Percentiles rank a stretch among this genome's conserved stretches.
phyloP scores from a whole-genome alignment of 2,888 invertebrate species.

The Agriopis leucophaearia region DNA sequence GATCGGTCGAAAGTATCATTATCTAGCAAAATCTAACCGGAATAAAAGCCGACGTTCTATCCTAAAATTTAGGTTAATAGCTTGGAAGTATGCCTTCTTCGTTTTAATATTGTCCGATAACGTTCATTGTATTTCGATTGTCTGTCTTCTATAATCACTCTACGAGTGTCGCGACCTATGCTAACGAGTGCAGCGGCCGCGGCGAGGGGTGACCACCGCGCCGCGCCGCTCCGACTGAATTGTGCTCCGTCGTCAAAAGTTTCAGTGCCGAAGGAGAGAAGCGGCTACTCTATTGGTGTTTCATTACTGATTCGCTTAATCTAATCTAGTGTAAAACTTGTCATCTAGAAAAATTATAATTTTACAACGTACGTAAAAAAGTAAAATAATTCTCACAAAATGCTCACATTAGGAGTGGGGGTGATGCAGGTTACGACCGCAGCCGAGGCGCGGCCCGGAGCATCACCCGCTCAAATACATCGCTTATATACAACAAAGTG shows the following conservation, averaged over 20 bases:
- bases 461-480: slow-evolving; percentile 68
- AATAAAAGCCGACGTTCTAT: slow-evolving; percentile 85
- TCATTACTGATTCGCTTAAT: slow-evolving; percentile 85
- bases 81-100: slow-evolving; percentile 84
- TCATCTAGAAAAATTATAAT: slow-evolving; percentile 81
- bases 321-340: slow-evolving; percentile 86
- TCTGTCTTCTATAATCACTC: slow-evolving; percentile 78
- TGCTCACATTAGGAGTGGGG: slow-evolving; percentile 83
- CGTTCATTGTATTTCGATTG: slow-evolving; percentile 79
- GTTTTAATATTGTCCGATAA: slow-evolving; percentile 85
- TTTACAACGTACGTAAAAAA: slow-evolving; percentile 81
- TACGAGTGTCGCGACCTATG: slow-evolving; percentile 84
- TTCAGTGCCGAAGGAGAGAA: slow-evolving; percentile 83
- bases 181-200: slow-evolving; percentile 68
- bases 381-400: slow-evolving; percentile 85
- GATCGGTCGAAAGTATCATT: slow-evolving; percentile 76
- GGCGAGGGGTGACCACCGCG: slow-evolving; percentile 25
- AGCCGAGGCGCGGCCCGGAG: slow-evolving; percentile 27
- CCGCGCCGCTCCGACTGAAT: slow-evolving; percentile 53
- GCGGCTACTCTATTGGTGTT: slow-evolving; percentile 87
- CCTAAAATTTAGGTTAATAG: slow-evolving; percentile 82
- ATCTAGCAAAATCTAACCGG: slow-evolving; percentile 86
- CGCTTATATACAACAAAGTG: slow-evolving; percentile 83
- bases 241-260: slow-evolving; percentile 81
- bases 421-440: slow-evolving; percentile 74